Conservation (phyloP, 1,140 invertebrate genomes). For the Trinorchestia longiramus region DNA sequence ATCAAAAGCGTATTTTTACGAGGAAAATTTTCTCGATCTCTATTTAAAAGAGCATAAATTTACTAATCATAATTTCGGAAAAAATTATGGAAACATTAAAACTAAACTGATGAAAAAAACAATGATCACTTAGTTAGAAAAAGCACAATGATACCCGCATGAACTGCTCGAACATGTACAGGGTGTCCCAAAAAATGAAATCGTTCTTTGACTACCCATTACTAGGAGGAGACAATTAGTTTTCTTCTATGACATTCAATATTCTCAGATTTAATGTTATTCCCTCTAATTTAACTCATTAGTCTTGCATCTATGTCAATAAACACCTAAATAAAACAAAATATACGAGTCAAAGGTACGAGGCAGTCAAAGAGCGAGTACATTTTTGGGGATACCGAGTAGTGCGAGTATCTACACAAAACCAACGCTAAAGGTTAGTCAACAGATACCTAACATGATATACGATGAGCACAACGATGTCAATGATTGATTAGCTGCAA, state of each 20-base stretch:
- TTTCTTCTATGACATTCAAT: too few relatives aligned
- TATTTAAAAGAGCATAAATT: background rate
- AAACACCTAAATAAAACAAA: too few relatives aligned
- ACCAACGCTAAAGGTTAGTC: background rate
- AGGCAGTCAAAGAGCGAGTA: too few relatives aligned
- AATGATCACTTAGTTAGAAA: background rate
- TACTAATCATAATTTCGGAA: background rate
- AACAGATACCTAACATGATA: background rate
- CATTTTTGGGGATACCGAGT: background rate
- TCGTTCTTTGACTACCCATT: too few relatives aligned
- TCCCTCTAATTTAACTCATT: too few relatives aligned
- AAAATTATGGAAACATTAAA: background rate
- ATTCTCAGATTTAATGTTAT: too few relatives aligned
- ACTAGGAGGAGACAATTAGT: too few relatives aligned
- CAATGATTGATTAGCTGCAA: background rate
- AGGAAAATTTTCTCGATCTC: background rate
- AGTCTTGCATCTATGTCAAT: too few relatives aligned
- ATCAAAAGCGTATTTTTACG: background rate
- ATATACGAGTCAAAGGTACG: too few relatives aligned
- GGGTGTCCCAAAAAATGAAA: too few relatives aligned
- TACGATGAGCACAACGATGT: background rate
- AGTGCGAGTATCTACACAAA: background rate
- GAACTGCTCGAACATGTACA: background rate
- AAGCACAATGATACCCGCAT: background rate
- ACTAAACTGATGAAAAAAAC: background rate